Conservation (phyloP, 1,140 invertebrate genomes). For the Musca vetustissima region DNA sequence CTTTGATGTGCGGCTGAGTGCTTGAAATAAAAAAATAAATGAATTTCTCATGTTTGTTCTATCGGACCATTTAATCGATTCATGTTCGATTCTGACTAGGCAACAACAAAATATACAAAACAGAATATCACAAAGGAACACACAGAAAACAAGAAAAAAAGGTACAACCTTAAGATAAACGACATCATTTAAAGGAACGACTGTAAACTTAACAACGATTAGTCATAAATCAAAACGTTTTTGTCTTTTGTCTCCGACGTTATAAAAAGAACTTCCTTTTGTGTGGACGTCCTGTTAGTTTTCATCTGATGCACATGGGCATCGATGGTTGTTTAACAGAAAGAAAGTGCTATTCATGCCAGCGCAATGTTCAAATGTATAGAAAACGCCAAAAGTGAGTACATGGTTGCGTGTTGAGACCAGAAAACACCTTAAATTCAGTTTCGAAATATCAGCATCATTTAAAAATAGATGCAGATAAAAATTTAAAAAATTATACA, state of each 20-base stretch:
- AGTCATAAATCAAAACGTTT: constrained; percentile 17
- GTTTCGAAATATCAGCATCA: too few species aligned
- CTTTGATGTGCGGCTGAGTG: neutral
- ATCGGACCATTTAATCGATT: constrained; percentile 12
- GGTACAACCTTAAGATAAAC: constrained; percentile 2
- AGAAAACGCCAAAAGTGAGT: too few species aligned
- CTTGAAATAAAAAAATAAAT: neutral
- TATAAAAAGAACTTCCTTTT: constrained; percentile 15
- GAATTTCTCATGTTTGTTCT: neutral
- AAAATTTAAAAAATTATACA: too few species aligned
- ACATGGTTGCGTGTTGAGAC: too few species aligned
- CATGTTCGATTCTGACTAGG: constrained; percentile 1
- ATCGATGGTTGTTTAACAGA: neutral
- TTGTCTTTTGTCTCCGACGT: constrained; percentile 10
- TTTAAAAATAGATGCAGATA: too few species aligned
- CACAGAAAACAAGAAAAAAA: neutral
- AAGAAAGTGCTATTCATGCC: neutral
- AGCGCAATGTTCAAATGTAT: neutral
- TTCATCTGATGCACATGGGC: neutral
- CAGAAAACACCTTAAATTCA: too few species aligned
- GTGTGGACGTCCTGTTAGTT: neutral
- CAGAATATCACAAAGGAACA: neutral
- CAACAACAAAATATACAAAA: neutral
- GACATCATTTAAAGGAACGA: constrained; percentile 15
- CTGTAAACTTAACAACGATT: constrained; percentile 16